These are phyloP conservation scores for Zonitis immaculata DNA, from an alignment of 2,888 invertebrate species.

Conservation along the genomic window DNA sequence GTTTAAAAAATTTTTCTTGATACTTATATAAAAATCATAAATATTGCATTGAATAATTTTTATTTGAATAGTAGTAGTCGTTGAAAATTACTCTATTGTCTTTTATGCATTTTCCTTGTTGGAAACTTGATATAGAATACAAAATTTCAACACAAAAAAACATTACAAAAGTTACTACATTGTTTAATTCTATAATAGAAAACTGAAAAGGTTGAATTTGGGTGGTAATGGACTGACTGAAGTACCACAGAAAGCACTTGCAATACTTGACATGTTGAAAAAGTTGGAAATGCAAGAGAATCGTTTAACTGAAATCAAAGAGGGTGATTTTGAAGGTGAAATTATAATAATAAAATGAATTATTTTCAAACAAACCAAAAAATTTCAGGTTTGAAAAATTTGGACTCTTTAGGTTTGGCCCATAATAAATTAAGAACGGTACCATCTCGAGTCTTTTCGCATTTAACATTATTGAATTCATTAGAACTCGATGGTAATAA, in stretches of 20 bases:
- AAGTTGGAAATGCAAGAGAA: conserved; percentile 88
- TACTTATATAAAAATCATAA: no score
- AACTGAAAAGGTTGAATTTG: conserved; percentile 77
- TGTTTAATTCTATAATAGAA: conserved; percentile 52
- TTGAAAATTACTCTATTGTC: background rate
- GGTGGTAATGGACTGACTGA: conserved; percentile 76
- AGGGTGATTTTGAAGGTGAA: conserved; percentile 84
- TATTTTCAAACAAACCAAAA: no score
- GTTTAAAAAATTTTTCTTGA: no score
- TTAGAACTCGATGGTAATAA: conserved; percentile 84
- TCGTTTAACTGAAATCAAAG: conserved; percentile 67
- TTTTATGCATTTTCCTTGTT: background rate
- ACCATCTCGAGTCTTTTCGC: conserved; percentile 77
- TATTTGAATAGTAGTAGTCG: no score
- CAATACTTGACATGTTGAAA: conserved; percentile 71
- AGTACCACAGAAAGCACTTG: conserved; percentile 77
- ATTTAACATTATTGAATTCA: conserved; percentile 75
- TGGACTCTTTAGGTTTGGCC: conserved; percentile 80
- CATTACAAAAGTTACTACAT: no score
- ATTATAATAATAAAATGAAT: no score
- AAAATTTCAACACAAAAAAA: no score
- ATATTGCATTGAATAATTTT: no score
- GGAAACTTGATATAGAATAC: no score
- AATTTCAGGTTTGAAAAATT: conserved; percentile 66
- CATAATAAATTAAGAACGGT: conserved; percentile 78